Conservation (phyloP, 2,113 vertebrate genomes). For the Odocoileus hemionus region DNA sequence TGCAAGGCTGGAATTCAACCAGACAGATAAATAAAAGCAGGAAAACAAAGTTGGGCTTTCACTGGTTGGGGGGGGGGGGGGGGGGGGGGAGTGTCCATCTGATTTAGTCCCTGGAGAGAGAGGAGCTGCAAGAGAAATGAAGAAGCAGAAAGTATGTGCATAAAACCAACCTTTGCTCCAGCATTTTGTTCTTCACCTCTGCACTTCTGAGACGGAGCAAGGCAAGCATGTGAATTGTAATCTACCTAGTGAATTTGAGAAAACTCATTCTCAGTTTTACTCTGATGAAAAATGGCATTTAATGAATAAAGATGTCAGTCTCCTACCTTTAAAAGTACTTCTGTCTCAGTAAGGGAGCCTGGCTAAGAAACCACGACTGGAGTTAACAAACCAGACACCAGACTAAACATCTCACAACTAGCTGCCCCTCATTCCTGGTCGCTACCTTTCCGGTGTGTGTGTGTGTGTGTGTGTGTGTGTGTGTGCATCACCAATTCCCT, state of each 20-base stretch:
- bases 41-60: not conserved
- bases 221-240: not conserved
- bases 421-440: not conserved
- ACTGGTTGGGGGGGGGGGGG: too few relatives aligned
- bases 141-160: not conserved
- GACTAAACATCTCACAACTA: slow-evolving; percentile 53
- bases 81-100: not conserved
- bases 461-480: not conserved
- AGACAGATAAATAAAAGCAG: not conserved
- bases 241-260: not conserved
- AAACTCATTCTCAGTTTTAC: not conserved
- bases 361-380: slow-evolving; percentile 17
- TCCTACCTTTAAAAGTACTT: slow-evolving; percentile 10
- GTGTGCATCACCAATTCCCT: not conserved
- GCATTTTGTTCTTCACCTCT: not conserved
- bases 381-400: slow-evolving; percentile 46
- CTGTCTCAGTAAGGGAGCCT: not conserved
- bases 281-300: not conserved
- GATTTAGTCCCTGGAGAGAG: not conserved
- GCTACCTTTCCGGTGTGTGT: not conserved
- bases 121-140: not conserved
- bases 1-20: not conserved
- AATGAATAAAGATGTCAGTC: slow-evolving; percentile 25
- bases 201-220: not conserved
- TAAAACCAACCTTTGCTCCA: not conserved